Base-by-base conservation (phyloP, 2,797 vertebrate genomes). In the Gouania willdenowi region DNA sequence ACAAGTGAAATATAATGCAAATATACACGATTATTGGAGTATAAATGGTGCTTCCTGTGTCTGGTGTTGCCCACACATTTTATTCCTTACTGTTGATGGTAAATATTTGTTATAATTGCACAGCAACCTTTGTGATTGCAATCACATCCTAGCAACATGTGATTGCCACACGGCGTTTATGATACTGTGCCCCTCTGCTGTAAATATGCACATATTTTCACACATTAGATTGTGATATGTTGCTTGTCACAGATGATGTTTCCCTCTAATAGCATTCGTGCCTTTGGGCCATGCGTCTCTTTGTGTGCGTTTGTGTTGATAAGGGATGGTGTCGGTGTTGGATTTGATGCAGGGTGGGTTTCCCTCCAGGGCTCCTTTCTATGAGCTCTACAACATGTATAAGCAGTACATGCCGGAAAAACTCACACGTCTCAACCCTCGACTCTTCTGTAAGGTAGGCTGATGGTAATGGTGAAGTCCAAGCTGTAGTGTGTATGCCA, bases 261-360 rank as follows among this genome's bases (percentile, higher is more conserved):
- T 29, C 17, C 28, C 20, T 20, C 10, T 28, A 17, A 17, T 17
- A 17, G 17, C 17, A 17, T 5, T 4, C 20, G 6, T 20, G 4
- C 6, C 6, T 26, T 10, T 22, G 11, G 3, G 6, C 13, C 3
- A 5, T 6, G 4, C 12, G 12, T 8, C 22, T 26, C 15, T 37
- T 2, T 15, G 2, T 46, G 1, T 53, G 7, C 42, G 15, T 40
- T 55, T 39, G 1, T 27, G 9, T 19, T 28, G 6, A 8, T 16
- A 63, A 99, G 97, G 97, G 15, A 99, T 99, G 97, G 97, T 99
- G 59, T 97, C 97, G 0, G 97, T 99, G 58, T 73, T 99, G 84
- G 97, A 99, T 78, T 83, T 99, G 67, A 99, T 99, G 97, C 97
- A 99, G 74, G 97, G 96, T 0, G 97, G 97, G 6, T 99, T 98